phyloP scores from a whole-genome alignment of 2,888 invertebrate genomes.

The Axea sp. region DNA sequence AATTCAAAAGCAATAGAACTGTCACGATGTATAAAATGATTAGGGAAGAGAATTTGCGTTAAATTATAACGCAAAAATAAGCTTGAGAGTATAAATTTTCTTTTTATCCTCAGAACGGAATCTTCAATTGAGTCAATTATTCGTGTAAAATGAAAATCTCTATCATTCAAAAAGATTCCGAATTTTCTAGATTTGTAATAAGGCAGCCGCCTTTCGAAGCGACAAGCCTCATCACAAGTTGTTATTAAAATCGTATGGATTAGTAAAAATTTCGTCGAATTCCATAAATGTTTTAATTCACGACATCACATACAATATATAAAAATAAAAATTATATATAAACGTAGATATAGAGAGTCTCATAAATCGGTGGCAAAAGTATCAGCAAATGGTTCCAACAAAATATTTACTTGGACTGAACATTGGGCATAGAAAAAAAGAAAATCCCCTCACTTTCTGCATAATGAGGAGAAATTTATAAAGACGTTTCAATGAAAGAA shows the following conservation, averaged over 20 bases:
- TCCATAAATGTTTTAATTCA: constrained; percentile 1
- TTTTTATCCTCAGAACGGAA: constrained; percentile 24
- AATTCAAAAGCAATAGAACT: too few species aligned
- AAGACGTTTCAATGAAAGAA: constrained; percentile 32
- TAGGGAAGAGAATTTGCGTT: background rate
- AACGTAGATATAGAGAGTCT: constrained; percentile 43
- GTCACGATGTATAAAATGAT: too few species aligned
- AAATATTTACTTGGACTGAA: constrained; percentile 18
- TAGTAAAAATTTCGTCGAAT: constrained; percentile 9
- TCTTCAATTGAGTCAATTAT: constrained; percentile 57
- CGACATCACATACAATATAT: constrained; percentile 47
- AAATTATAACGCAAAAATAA: background rate
- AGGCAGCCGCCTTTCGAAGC: background rate
- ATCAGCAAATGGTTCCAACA: constrained; percentile 38
- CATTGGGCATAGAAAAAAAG: background rate
- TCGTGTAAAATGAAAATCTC: constrained; percentile 15
- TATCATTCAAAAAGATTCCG: constrained; percentile 33
- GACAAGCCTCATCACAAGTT: background rate
- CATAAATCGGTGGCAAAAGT: constrained; percentile 31
- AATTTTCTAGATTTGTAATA: constrained; percentile 10
- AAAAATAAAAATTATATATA: constrained; percentile 29
- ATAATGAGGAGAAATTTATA: too few species aligned
- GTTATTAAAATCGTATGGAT: background rate
- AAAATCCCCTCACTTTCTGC: too few species aligned
- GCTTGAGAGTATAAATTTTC: background rate